A percentile compares a stretch with the other conserved stretches of the same genome.
Conservation (phyloP, 2,888 invertebrate genomes). For the Deilephila elpenor region DNA sequence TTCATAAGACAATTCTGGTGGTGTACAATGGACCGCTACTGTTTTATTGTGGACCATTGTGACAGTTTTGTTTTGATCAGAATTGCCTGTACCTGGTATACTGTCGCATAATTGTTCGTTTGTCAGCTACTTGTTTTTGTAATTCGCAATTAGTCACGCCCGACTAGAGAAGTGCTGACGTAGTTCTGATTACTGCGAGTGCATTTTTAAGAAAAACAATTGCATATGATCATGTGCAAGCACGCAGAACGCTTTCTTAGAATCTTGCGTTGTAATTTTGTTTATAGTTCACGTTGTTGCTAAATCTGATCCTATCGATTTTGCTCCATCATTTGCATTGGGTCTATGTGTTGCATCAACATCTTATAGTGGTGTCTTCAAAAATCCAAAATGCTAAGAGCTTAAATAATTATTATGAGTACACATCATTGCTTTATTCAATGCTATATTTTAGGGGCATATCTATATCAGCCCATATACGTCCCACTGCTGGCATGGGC, state of each 20-base stretch:
- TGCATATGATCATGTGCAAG: not conserved
- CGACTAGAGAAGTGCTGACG: not conserved
- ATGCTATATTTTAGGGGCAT: too few species aligned
- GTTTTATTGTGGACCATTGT: constrained; percentile 37
- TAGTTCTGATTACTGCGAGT: not conserved
- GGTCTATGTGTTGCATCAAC: too few species aligned
- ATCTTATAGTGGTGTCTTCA: too few species aligned
- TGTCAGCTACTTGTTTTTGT: constrained; percentile 21
- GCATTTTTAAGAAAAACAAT: constrained; percentile 5
- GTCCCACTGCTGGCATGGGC: too few species aligned
- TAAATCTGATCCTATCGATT: constrained; percentile 6
- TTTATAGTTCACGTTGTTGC: not conserved
- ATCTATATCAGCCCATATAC: too few species aligned
- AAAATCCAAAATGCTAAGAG: too few species aligned
- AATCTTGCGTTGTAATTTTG: not conserved
- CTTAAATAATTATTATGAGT: too few species aligned
- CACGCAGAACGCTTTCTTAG: constrained; percentile 4
- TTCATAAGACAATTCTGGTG: constrained; percentile 53
- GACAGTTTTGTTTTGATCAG: constrained; percentile 29
- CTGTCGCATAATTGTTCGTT: not conserved
- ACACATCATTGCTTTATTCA: too few species aligned
- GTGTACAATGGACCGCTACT: constrained; percentile 43
- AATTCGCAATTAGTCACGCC: constrained; percentile 14
- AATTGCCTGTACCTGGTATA: constrained; percentile 14
- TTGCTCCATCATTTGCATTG: not conserved